Conservation (phyloP, 2,888 invertebrate genomes). For the Plagodis pulveraria region DNA sequence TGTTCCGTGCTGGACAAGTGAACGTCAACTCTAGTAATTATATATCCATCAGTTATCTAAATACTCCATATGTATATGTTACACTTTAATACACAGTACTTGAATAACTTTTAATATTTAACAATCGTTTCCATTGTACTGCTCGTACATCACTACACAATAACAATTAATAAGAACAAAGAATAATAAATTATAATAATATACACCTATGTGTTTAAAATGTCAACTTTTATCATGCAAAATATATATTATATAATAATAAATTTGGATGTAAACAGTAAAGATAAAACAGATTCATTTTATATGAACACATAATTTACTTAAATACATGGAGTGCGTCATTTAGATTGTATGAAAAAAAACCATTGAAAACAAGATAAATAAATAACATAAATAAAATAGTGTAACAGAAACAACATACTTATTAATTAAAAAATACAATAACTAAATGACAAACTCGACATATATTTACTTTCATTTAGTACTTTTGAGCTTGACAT, state of each 20-base stretch:
- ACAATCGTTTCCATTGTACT: conserved; percentile 26
- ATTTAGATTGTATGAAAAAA: conserved; percentile 35
- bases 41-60: background rate
- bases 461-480: conserved; percentile 30
- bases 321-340: conserved; percentile 55
- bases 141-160: conserved; percentile 22
- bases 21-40: background rate
- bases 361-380: conserved; percentile 27
- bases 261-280: conserved; percentile 59
- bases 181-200: conserved; percentile 31
- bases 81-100: conserved; percentile 14
- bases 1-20: too few relatives aligned
- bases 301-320: conserved; percentile 75
- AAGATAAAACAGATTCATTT: conserved; percentile 59
- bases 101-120: conserved; percentile 28
- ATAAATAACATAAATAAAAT: conserved; percentile 31
- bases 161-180: conserved; percentile 31
- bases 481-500: conserved; percentile 34
- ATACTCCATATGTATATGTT: background rate
- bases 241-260: conserved; percentile 50
- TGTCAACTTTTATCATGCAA: conserved; percentile 53
- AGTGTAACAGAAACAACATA: conserved; percentile 29
- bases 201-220: conserved; percentile 59
- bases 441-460: conserved; percentile 40
- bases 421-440: conserved; percentile 18